Conservation (phyloP, 92 coral and sea anemone genomes). For the Phenganax marumi region DNA sequence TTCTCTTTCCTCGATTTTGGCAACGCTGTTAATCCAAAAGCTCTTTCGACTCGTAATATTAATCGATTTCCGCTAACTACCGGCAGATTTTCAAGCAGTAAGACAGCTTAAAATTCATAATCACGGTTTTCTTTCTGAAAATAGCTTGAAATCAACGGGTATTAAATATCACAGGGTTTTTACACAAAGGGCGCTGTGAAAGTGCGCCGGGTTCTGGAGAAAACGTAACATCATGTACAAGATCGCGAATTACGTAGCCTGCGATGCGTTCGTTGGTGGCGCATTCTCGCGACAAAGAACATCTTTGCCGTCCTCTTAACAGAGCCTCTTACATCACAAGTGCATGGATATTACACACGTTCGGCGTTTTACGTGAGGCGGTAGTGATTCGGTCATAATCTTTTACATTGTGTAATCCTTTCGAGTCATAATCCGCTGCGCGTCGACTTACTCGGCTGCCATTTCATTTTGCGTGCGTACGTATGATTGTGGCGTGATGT, state of each 20-base stretch:
- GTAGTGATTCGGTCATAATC: too few relatives aligned
- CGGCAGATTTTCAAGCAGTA: conserved; percentile 20
- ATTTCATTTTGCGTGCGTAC: too few relatives aligned
- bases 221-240: background rate
- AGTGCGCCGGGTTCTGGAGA: background rate
- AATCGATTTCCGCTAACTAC: conserved; percentile 9
- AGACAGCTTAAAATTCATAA: background rate
- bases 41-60: conserved; percentile 1
- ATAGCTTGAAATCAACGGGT: background rate
- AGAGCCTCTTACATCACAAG: conserved; percentile 10
- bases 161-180: conserved; percentile 2
- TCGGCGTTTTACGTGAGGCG: background rate
- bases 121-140: background rate
- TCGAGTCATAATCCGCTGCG: too few relatives aligned
- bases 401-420: too few relatives aligned
- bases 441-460: too few relatives aligned
- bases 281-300: background rate
- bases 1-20: background rate
- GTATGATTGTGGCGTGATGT: too few relatives aligned
- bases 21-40: background rate
- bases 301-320: background rate
- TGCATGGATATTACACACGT: background rate
- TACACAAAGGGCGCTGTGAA: background rate
- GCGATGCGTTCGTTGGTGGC: background rate
- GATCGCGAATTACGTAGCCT: background rate